Percentiles rank a stretch among this genome's conserved stretches.
Evolutionary conservation across 1,140 invertebrate genomes (phyloP).

Genomic region (Antheraea mylitta): DNA sequence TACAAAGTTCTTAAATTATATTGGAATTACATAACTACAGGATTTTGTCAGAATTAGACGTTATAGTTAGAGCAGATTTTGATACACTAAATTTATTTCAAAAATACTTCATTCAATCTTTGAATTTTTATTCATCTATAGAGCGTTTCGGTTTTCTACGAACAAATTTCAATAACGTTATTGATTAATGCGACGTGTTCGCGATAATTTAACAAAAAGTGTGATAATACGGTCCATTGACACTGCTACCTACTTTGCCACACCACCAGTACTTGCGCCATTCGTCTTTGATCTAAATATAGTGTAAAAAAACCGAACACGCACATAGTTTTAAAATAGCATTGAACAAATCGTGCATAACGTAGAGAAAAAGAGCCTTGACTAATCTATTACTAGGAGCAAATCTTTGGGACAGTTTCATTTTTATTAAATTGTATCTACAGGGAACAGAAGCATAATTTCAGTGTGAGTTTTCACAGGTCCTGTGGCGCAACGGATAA

Average conservation of each 20-base stretch:
- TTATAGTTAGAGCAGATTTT: too few relatives aligned
- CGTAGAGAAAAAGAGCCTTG: not conserved
- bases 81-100: too few relatives aligned
- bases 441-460: not conserved
- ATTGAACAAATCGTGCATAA: conserved; percentile 8
- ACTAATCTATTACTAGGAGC: not conserved
- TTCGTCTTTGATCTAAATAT: conserved; percentile 21
- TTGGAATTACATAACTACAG: too few relatives aligned
- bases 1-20: too few relatives aligned
- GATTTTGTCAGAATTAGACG: too few relatives aligned
- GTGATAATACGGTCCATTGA: conserved; percentile 2
- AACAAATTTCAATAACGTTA: too few relatives aligned
- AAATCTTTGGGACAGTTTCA: not conserved
- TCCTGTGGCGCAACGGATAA: conserved; percentile 94
- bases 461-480: conserved; percentile 47
- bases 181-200: not conserved
- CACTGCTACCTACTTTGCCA: conserved; percentile 1
- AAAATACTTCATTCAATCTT: too few relatives aligned
- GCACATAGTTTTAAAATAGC: conserved; percentile 10
- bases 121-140: too few relatives aligned
- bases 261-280: conserved; percentile 15
- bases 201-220: not conserved
- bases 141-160: too few relatives aligned
- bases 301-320: conserved; percentile 9
- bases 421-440: not conserved